Conservation (phyloP, 2,888 invertebrate genomes). For the Thecocarcelia acutangulata region DNA sequence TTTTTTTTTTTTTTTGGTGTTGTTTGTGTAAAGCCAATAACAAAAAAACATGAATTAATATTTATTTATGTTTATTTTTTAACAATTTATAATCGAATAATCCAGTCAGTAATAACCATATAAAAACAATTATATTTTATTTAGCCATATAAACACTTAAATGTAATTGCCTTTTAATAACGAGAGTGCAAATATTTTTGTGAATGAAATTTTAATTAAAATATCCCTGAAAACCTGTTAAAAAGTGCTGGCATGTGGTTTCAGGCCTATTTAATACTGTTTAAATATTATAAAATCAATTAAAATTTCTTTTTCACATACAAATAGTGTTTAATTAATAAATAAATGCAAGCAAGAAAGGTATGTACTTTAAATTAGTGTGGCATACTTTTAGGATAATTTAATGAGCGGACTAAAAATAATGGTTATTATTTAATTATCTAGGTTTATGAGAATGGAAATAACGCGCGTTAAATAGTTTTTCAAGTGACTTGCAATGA, state of each 20-base stretch:
- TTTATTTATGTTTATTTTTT: constrained; percentile 22
- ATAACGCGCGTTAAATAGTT: no score
- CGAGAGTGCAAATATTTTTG: background rate
- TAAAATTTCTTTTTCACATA: constrained; percentile 7
- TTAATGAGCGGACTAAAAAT: background rate
- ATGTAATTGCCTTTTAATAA: constrained; percentile 44
- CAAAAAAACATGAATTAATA: constrained; percentile 21
- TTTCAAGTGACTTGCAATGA: no score
- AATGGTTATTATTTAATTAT: background rate
- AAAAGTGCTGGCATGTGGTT: constrained; percentile 27
- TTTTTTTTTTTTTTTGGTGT: no score
- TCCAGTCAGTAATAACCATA: background rate
- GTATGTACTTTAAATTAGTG: constrained; percentile 7
- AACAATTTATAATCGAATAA: background rate
- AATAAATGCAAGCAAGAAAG: background rate
- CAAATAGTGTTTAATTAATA: constrained; percentile 3
- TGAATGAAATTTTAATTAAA: constrained; percentile 38
- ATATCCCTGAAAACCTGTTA: constrained; percentile 30
- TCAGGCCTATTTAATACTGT: background rate
- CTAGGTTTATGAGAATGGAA: no score
- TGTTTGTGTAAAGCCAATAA: constrained; percentile 16
- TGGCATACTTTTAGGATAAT: constrained; percentile 2
- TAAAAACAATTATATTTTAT: constrained; percentile 39
- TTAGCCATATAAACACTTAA: constrained; percentile 8
- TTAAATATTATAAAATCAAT: constrained; percentile 36